Evolutionary conservation across 2,888 invertebrate species (phyloP), one percentile per base, ranked within the genome.

Genomic region (Philopedon plagiatum): DNA sequence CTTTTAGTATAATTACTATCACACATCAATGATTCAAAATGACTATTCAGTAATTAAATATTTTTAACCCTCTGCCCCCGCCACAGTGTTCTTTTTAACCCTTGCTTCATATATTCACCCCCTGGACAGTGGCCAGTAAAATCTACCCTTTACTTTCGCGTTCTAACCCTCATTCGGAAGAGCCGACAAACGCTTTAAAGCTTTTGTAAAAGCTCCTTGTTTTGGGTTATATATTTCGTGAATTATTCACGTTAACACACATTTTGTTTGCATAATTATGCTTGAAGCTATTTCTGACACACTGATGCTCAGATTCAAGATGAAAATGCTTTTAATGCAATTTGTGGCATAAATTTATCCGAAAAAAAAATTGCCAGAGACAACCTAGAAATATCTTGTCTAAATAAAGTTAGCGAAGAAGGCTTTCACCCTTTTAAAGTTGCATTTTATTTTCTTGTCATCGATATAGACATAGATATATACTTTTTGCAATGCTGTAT

Each of bases 91-190:
- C 79, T 81, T 82, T 82, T 81, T 80, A 83, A 83, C 85, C 83
- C 83, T 84, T 82, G 82, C 83, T 82, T 84, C 83, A 84, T 83
- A 83, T 83, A 85, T 84, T 83, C 83, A 82, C 83, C 83, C 84
- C 74, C 76, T 77, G 84, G 84, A 84, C 84, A 84, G 82, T 84
- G 84, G 84, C 84, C 83, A 54, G 72, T 62, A 67, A 72, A 72
- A 57, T 67, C 67, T 67, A 46, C 66, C 72, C 72, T 67, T 62
- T 72, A 66, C 72, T 72, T 78, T 79, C 75, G 72, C 68, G 76
- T 77, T 74, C 77, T 75, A 46, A 77, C 76, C 79, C 79, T 78
- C 65, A 80, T 81, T 78, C 77, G 75, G 74, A 69, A 70, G 77
- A 73, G 75, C 71, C 77, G 75, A 76, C 76, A 76, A 71, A 71